phyloP scores from a whole-genome alignment of 2,888 invertebrate genomes.

The Amphimallon solstitiale region DNA sequence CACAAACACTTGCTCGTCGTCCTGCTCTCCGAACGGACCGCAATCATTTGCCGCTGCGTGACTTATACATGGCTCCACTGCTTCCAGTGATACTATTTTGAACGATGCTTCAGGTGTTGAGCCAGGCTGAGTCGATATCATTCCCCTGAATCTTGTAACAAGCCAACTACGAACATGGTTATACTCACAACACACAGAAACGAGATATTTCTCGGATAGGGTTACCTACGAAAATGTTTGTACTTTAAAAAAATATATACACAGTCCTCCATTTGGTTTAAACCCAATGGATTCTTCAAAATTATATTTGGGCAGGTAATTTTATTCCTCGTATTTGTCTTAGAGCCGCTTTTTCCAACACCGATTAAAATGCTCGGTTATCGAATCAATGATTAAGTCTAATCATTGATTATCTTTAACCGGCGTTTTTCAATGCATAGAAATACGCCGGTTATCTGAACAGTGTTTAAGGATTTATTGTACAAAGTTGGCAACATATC shows the following conservation, averaged over 20 bases:
- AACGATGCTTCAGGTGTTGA: slow-evolving; percentile 97
- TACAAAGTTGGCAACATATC: no score
- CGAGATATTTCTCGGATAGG: slow-evolving; percentile 92
- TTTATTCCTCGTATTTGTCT: background rate
- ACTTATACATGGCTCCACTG: slow-evolving; percentile 73
- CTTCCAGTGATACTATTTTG: slow-evolving; percentile 88
- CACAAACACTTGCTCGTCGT: slow-evolving; percentile 97
- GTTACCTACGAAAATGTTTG: slow-evolving; percentile 73
- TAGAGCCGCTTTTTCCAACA: background rate
- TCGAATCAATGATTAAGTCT: no score
- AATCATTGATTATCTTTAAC: no score
- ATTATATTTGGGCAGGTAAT: background rate
- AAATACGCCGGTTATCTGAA: no score
- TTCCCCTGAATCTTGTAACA: slow-evolving; percentile 95
- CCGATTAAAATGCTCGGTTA: no score
- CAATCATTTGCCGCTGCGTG: slow-evolving; percentile 74
- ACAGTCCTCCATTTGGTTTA: no score
- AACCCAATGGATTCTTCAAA: background rate
- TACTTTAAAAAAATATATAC: background rate
- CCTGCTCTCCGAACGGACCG: slow-evolving; percentile 97
- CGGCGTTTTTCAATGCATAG: no score
- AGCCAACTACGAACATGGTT: slow-evolving; percentile 98
- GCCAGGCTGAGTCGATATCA: slow-evolving; percentile 99
- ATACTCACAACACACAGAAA: slow-evolving; percentile 97
- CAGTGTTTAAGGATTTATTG: no score